Evolutionary conservation across 2,888 invertebrate genomes (phyloP).

Genomic region (Tetragonula carbonaria): DNA sequence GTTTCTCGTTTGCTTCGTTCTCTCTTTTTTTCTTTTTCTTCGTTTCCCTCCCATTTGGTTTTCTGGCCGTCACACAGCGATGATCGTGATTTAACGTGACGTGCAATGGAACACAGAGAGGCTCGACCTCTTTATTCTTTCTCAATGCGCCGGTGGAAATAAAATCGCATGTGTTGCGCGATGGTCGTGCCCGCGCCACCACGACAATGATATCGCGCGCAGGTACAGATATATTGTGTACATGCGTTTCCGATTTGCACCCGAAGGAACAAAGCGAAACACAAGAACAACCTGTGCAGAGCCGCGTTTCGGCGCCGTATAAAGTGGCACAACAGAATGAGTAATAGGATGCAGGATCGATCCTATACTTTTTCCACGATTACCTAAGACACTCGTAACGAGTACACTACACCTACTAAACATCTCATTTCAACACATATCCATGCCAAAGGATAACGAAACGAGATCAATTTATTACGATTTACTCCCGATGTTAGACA

Average conservation of each 20-base stretch:
- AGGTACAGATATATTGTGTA: conserved; percentile 20
- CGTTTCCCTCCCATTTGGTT: background rate
- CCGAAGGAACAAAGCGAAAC: conserved; percentile 45
- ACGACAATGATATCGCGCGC: conserved; percentile 15
- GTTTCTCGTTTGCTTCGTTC: background rate
- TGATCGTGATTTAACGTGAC: conserved; percentile 62
- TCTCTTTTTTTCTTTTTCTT: conserved; percentile 5
- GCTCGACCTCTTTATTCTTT: conserved; percentile 50
- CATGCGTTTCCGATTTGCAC: conserved; percentile 61
- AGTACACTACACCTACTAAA: background rate
- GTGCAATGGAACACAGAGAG: conserved; percentile 29
- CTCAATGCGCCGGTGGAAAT: conserved; percentile 53
- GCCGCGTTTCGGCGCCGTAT: conserved; percentile 32
- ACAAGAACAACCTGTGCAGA: conserved; percentile 3
- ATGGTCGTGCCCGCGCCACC: conserved; percentile 23
- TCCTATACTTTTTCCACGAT: conserved; percentile 2
- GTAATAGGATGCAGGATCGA: conserved; percentile 57
- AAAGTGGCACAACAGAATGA: conserved; percentile 39
- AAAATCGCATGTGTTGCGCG: conserved; percentile 50
- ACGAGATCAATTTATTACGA: too few species aligned
- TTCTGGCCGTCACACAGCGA: conserved; percentile 26
- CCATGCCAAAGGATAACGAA: too few species aligned
- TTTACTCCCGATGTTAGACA: background rate
- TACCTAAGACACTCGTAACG: background rate
- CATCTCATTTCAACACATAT: background rate